Conservation (phyloP, 2,888 invertebrate genomes). For the Lasius platythorax region DNA sequence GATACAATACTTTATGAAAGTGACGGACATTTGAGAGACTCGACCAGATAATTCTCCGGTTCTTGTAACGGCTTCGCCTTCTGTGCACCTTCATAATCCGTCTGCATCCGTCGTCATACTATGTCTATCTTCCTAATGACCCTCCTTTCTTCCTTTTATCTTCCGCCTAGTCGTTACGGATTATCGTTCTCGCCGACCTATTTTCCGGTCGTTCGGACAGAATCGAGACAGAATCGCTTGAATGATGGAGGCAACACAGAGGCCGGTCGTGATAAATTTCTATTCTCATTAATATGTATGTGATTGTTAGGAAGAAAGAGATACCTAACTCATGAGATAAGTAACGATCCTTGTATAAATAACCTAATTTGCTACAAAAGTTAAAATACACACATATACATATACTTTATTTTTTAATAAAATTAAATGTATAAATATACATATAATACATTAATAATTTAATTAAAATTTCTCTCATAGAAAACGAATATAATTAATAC, state of each 20-base stretch:
- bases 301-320: neutral
- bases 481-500: too few relatives aligned
- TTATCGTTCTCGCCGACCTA: constrained; percentile 58
- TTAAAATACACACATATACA: neutral
- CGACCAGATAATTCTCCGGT: constrained; percentile 38
- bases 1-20: constrained; percentile 31
- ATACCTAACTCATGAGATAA: neutral
- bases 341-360: neutral
- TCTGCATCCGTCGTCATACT: constrained; percentile 39
- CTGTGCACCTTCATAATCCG: constrained; percentile 50
- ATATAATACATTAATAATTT: too few relatives aligned
- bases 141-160: constrained; percentile 53
- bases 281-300: constrained; percentile 17
- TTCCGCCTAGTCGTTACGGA: constrained; percentile 47
- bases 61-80: constrained; percentile 33
- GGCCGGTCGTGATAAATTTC: constrained; percentile 28
- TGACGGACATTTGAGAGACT: constrained; percentile 25
- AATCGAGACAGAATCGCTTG: constrained; percentile 26
- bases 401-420: neutral
- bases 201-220: constrained; percentile 41
- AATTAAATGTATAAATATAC: too few relatives aligned
- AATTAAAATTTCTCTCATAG: too few relatives aligned
- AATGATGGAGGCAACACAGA: constrained; percentile 16
- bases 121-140: constrained; percentile 36
- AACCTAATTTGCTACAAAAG: neutral